These are phyloP conservation scores for Nomada hirtipes DNA, from an alignment of 2,888 invertebrate species.

Conservation along the genomic window DNA sequence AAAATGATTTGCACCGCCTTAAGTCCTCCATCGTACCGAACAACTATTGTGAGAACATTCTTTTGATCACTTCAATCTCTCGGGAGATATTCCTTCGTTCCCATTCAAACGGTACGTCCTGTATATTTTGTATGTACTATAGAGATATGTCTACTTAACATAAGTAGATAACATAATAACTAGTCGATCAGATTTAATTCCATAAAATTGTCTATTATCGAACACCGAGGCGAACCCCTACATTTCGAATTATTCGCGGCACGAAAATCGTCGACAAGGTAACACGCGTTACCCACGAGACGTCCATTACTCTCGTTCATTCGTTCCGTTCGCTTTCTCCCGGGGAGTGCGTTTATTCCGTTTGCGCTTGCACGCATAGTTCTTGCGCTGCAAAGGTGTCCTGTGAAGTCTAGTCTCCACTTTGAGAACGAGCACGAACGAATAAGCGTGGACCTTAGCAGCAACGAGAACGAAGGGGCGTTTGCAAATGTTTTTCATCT, in stretches of 20 bases:
- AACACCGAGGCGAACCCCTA: not conserved
- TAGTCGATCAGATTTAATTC: too few relatives aligned
- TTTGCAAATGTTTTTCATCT: too few relatives aligned
- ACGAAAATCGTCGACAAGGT: slow-evolving; percentile 15
- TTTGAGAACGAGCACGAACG: not conserved
- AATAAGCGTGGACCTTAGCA: not conserved
- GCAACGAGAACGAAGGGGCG: too few relatives aligned
- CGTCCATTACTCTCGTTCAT: slow-evolving; percentile 20
- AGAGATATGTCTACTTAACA: too few relatives aligned
- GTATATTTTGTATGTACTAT: too few relatives aligned
- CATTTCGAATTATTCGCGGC: not conserved
- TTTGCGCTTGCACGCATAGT: slow-evolving; percentile 27
- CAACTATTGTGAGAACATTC: too few relatives aligned
- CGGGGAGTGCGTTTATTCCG: slow-evolving; percentile 24
- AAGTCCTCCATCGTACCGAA: too few relatives aligned
- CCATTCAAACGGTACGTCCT: too few relatives aligned
- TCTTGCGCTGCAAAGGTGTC: slow-evolving; percentile 12
- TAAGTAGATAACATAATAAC: too few relatives aligned
- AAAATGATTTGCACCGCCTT: too few relatives aligned
- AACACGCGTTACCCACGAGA: slow-evolving; percentile 15
- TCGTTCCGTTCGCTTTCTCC: slow-evolving; percentile 37
- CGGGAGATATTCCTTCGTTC: too few relatives aligned
- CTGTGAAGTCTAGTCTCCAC: not conserved
- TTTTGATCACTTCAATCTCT: too few relatives aligned
- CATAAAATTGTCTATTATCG: not conserved